Evolutionary conservation across 2,113 vertebrate genomes (phyloP).

Genomic region (Semicossyphus pulcher): DNA sequence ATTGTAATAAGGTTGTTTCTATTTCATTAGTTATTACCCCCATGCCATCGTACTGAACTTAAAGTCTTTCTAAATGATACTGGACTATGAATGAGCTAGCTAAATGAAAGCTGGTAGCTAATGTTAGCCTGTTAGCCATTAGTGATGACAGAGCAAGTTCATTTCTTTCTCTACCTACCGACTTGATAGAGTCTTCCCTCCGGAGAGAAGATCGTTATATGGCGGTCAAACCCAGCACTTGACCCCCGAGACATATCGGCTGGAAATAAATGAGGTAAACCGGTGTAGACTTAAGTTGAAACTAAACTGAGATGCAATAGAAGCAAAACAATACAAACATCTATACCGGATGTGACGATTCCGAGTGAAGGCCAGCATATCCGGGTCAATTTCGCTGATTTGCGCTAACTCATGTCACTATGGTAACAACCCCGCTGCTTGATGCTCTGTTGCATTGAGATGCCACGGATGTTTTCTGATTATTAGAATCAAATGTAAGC

Average conservation of each 20-base stretch:
- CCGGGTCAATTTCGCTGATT: slow-evolving; percentile 6
- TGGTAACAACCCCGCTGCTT: neutral
- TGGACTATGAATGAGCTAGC: slow-evolving; percentile 1
- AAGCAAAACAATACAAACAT: slow-evolving; percentile 35
- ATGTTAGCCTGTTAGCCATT: slow-evolving; percentile 50
- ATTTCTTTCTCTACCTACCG: slow-evolving; percentile 82
- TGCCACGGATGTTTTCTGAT: neutral
- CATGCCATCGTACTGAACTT: neutral
- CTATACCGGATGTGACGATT: slow-evolving; percentile 31
- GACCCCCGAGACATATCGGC: slow-evolving; percentile 91
- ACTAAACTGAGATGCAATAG: slow-evolving; percentile 16
- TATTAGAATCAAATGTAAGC: too few species aligned
- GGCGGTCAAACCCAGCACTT: slow-evolving; percentile 93
- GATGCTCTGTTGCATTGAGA: too few species aligned
- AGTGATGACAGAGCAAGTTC: slow-evolving; percentile 66
- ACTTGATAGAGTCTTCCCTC: slow-evolving; percentile 97
- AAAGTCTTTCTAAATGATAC: neutral
- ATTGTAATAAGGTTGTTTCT: neutral
- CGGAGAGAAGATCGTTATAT: slow-evolving; percentile 95
- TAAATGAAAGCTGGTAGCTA: slow-evolving; percentile 15
- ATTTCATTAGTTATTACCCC: neutral
- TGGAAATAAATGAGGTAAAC: neutral
- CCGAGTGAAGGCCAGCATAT: neutral
- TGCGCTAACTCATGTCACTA: neutral
- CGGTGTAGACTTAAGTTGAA: slow-evolving; percentile 1